Percentiles rank a stretch among this genome's conserved stretches.
phyloP scores from a whole-genome alignment of 1,140 invertebrate species.

The Phymastichus coffea region DNA sequence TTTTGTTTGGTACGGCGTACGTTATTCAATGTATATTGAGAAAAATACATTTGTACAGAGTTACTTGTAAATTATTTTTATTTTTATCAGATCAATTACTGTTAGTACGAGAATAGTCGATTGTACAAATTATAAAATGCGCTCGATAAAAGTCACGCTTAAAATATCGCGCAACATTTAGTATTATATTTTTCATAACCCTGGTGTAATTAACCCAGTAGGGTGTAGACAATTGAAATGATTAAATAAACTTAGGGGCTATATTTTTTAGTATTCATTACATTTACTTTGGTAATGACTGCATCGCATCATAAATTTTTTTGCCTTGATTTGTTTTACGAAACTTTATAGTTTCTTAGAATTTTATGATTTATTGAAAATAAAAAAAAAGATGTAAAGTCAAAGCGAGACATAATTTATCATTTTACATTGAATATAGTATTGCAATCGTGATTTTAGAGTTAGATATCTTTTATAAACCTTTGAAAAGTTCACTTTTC shows the following conservation, averaged over 20 bases:
- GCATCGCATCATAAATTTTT: slow-evolving; percentile 10
- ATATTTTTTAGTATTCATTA: neutral
- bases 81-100: slow-evolving; percentile 39
- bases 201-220: slow-evolving; percentile 46
- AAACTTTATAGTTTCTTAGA: slow-evolving; percentile 6
- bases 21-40: slow-evolving; percentile 38
- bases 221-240: slow-evolving; percentile 37
- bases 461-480: slow-evolving; percentile 7
- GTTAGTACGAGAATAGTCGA: slow-evolving; percentile 37
- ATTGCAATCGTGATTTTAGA: neutral
- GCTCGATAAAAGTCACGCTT: slow-evolving; percentile 40
- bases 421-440: neutral
- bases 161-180: slow-evolving; percentile 48
- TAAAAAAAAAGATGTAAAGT: neutral
- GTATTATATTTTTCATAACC: slow-evolving; percentile 57
- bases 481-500: neutral
- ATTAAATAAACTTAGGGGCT: slow-evolving; percentile 26
- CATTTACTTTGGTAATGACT: slow-evolving; percentile 10
- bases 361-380: slow-evolving; percentile 4
- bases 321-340: slow-evolving; percentile 9
- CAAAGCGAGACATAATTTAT: neutral
- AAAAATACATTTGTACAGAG: slow-evolving; percentile 44
- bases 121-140: slow-evolving; percentile 44
- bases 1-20: slow-evolving; percentile 13
- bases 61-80: slow-evolving; percentile 46